Percentiles rank a stretch among this genome's conserved stretches.
phyloP scores from a whole-genome alignment of 2,113 vertebrate genomes.

The Lamprologus speciosus region DNA sequence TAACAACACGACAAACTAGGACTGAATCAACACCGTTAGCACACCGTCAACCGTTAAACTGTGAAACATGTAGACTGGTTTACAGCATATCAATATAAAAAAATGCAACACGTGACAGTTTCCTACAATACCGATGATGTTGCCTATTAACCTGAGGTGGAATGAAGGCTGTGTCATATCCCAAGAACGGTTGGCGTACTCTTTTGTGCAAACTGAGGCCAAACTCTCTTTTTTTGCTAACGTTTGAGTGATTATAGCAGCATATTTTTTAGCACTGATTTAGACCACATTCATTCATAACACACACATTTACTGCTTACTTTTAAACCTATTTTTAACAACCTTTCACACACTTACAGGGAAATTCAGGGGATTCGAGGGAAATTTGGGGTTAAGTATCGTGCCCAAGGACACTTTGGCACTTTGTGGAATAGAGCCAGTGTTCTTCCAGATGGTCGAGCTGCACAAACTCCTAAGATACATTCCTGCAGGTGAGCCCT shows the following conservation, averaged over 20 bases:
- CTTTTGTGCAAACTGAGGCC: not conserved
- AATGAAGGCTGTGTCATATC: fast-evolving
- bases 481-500: not conserved
- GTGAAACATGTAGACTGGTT: not conserved
- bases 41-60: not conserved
- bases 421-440: not conserved
- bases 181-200: fast-evolving
- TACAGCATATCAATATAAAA: not conserved
- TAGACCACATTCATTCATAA: not conserved
- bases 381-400: not conserved
- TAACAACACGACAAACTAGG: not conserved
- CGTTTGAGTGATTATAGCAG: not conserved
- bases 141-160: not conserved
- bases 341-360: not conserved
- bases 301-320: not conserved
- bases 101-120: fast-evolving
- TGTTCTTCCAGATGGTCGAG: not conserved
- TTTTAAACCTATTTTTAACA: not conserved
- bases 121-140: not conserved
- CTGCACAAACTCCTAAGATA: not conserved
- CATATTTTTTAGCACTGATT: not conserved
- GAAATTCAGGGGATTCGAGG: not conserved
- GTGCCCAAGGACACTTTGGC: not conserved
- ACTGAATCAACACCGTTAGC: not conserved
- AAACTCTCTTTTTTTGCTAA: not conserved